Evolutionary conservation across 2,888 invertebrate species (phyloP).

Genomic region (Acanthosoma haemorrhoidale): DNA sequence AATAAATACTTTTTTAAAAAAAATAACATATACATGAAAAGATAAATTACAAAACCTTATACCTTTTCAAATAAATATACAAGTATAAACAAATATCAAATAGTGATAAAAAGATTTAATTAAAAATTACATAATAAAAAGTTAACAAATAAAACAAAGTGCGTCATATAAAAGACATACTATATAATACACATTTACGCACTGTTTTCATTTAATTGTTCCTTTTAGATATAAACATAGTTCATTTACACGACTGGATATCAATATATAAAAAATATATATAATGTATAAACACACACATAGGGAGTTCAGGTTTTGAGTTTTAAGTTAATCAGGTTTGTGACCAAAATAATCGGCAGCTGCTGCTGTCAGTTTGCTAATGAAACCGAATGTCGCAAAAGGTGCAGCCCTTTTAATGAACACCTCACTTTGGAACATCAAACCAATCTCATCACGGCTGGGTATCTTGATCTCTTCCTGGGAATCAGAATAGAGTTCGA

Average conservation of each 20-base stretch:
- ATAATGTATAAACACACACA: neutral
- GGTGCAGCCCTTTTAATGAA: neutral
- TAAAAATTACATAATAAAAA: slow-evolving; percentile 7
- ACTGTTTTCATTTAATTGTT: neutral
- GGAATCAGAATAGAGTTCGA: neutral
- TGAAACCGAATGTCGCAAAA: neutral
- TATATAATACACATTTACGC: neutral
- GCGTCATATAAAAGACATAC: neutral
- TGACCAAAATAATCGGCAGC: neutral
- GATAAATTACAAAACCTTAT: neutral
- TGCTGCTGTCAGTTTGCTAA: slow-evolving; percentile 1
- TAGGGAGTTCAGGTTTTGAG: neutral
- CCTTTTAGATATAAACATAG: neutral
- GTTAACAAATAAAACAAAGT: neutral
- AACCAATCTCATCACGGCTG: neutral
- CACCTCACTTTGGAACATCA: slow-evolving; percentile 1
- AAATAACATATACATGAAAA: neutral
- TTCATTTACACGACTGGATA: neutral
- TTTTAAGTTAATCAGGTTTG: neutral
- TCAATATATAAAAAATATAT: neutral
- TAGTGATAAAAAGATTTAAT: slow-evolving; percentile 8
- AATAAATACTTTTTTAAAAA: neutral
- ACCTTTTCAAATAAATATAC: slow-evolving; percentile 7
- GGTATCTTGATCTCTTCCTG: slow-evolving; percentile 7
- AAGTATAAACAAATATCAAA: slow-evolving; percentile 7